phyloP scores from a whole-genome alignment of 2,797 vertebrate genomes.

The Paedocypris micromegethes region DNA sequence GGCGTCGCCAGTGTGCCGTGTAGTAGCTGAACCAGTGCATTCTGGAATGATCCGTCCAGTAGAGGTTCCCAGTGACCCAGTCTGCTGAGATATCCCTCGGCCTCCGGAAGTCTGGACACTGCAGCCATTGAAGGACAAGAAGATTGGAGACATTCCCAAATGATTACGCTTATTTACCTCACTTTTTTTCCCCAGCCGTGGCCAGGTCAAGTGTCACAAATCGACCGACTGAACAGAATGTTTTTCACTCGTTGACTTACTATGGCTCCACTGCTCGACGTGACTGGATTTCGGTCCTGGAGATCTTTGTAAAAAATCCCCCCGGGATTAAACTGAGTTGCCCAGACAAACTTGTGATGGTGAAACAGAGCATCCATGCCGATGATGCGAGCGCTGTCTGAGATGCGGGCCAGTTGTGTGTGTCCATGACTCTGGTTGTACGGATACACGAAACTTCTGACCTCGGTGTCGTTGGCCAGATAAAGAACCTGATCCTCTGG shows the following conservation, averaged over 20 bases:
- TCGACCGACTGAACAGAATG: neutral
- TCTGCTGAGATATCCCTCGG: slow-evolving; percentile 79
- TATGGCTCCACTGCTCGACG: slow-evolving; percentile 75
- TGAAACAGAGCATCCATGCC: slow-evolving; percentile 82
- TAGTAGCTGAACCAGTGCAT: slow-evolving; percentile 86
- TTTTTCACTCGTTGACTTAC: slow-evolving; percentile 60
- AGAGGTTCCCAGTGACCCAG: slow-evolving; percentile 81
- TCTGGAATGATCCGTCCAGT: slow-evolving; percentile 83
- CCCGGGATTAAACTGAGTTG: slow-evolving; percentile 83
- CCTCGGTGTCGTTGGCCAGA: slow-evolving; percentile 86
- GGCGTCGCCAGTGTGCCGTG: slow-evolving; percentile 76
- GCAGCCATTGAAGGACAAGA: slow-evolving; percentile 23
- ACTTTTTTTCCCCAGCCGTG: too few relatives aligned
- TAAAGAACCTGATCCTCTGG: slow-evolving; percentile 88
- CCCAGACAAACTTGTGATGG: slow-evolving; percentile 84
- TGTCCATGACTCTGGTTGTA: slow-evolving; percentile 80
- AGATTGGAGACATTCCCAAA: neutral
- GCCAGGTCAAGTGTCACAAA: too few relatives aligned
- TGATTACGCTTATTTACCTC: too few relatives aligned
- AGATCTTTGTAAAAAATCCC: slow-evolving; percentile 81
- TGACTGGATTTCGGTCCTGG: slow-evolving; percentile 66
- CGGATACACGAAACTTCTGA: slow-evolving; percentile 85
- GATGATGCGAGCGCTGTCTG: slow-evolving; percentile 81
- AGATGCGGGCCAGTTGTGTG: slow-evolving; percentile 77
- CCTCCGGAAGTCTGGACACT: slow-evolving; percentile 80